Base-by-base conservation (phyloP, 2,113 vertebrate species). In the Benitochromis conjunctus region DNA sequence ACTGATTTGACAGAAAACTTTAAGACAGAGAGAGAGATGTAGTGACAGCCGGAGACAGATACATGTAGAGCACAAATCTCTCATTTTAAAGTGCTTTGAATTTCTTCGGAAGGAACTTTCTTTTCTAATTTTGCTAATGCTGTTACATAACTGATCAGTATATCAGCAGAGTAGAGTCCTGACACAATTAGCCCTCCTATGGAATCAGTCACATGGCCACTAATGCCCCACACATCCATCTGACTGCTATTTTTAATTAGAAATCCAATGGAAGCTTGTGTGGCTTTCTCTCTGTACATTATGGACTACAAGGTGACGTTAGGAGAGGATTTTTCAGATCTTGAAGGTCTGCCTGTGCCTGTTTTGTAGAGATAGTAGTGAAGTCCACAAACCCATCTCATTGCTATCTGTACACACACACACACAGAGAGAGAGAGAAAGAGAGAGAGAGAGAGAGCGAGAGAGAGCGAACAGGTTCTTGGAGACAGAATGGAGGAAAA, bases 301-400 rank as follows among this genome's bases (percentile, higher is more conserved):
- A 60, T 69, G 56, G 54, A 84, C 77, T 71, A 58, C 79, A 85
- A 79, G 86, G 80, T 82, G 82, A 71, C 38, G 58, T 21, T 81
- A 55, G 55, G 86, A 87, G 91, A 82, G 81, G 85, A 89, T 87
- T 60, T 87, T 79, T 79, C 64, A 53, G 62, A 85, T 85, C 79
- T 71, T 56, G 88, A 92, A 91, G 88, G 88, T 92, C 84, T 90
- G 86, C 53, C 80, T 86, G 82, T 84, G 87, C 34, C 94, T 96
- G 94, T 93, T 94, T 84, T 66, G 46, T 71, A 51, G 89, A 95
- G 95, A 96, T 96, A 96, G 88, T 55, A 82, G 79, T 85, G 84
- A 86, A 86, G 81, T 91, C 84, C 86, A 85, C 89, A 92, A 92
- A 93, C 83, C 83, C 89, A 94, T 95, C 94, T 93, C 77, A 78